phyloP scores from a whole-genome alignment of 2,888 invertebrate genomes.

The Prosopocoilus inquinatus region DNA sequence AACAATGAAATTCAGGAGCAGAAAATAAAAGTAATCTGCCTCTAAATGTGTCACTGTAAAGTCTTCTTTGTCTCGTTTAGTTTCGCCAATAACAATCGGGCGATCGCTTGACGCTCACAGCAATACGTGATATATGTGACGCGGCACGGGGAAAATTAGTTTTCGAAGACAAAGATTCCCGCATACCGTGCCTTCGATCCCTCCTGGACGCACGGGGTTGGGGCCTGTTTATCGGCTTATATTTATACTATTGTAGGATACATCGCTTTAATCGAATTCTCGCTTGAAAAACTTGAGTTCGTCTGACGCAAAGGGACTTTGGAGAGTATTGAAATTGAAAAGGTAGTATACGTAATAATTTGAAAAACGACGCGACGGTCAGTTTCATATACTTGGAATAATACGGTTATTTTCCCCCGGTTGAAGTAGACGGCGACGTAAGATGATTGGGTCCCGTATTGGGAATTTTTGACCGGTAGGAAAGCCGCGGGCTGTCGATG shows the following conservation, averaged over 20 bases:
- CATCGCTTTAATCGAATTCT: slow-evolving; percentile 1
- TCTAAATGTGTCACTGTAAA: slow-evolving; percentile 54
- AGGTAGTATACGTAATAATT: too few relatives aligned
- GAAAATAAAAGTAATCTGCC: slow-evolving; percentile 53
- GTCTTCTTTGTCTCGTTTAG: slow-evolving; percentile 52
- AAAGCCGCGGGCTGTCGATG: slow-evolving; percentile 39
- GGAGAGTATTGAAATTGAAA: too few relatives aligned
- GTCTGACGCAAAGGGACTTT: not conserved
- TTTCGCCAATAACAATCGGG: slow-evolving; percentile 47
- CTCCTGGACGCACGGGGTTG: slow-evolving; percentile 2
- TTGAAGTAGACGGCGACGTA: slow-evolving; percentile 38
- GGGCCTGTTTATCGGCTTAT: slow-evolving; percentile 1
- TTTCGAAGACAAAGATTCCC: slow-evolving; percentile 40
- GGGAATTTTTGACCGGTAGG: slow-evolving; percentile 46
- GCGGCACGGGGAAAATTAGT: slow-evolving; percentile 49
- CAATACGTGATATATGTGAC: slow-evolving; percentile 53
- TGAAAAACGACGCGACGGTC: not conserved
- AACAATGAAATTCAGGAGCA: slow-evolving; percentile 36
- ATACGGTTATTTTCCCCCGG: slow-evolving; percentile 49
- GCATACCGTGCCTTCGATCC: slow-evolving; percentile 3
- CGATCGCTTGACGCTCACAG: slow-evolving; percentile 36
- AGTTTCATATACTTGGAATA: slow-evolving; percentile 43
- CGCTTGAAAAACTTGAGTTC: not conserved
- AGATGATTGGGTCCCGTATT: slow-evolving; percentile 47
- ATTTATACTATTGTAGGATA: not conserved